Base-by-base conservation (phyloP, 2,113 vertebrate species). In the Brachirus orientalis region DNA sequence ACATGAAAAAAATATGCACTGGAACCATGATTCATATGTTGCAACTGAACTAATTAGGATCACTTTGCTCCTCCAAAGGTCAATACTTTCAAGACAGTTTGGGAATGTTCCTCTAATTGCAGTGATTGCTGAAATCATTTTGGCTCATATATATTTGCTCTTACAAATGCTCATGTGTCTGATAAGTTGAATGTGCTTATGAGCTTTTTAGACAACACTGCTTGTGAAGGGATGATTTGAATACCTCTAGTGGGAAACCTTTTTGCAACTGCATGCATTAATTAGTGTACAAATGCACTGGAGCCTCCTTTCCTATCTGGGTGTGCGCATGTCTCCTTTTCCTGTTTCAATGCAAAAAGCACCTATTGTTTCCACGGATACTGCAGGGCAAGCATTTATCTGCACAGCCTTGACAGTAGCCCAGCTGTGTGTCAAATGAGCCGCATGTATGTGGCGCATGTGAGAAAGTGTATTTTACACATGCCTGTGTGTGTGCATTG, bases 401-500 rank as follows among this genome's bases (percentile, higher is more conserved):
- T 63, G 69, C 52, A 43, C 50, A 51, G 67, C 19, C 61, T 61
- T 73, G 75, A 82, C 72, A 70, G 53, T 62, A 9, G 10, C 35
- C 66, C 84, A 86, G 75, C 84, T 85, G 80, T 62, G 47, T 76
- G 77, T 83, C 75, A 74, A 76, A 82, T 76, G 74, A 64, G 57
- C 60, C 51, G n/a, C 57, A 33, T 22, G 67, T n/a, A 33, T 64
- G 69, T 68, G 63, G 58, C 35, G 47, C 43, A 2, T 47, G 75
- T 61, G 63, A 41, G 60, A 37, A 59, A 16, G 69, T 47, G 40
- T 17, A 10, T 75, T 56, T 52, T 56, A 36, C 35, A 55, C 28
- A 12, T 17, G 33, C 12, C n/a, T 3, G 16, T 20, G 35, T 4
- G 19, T 4, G 20, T 53, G 33, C 57, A 6, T 13, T n/a, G 37